phyloP scores from a whole-genome alignment of 2,888 invertebrate species.

The Amphipoea lucens region DNA sequence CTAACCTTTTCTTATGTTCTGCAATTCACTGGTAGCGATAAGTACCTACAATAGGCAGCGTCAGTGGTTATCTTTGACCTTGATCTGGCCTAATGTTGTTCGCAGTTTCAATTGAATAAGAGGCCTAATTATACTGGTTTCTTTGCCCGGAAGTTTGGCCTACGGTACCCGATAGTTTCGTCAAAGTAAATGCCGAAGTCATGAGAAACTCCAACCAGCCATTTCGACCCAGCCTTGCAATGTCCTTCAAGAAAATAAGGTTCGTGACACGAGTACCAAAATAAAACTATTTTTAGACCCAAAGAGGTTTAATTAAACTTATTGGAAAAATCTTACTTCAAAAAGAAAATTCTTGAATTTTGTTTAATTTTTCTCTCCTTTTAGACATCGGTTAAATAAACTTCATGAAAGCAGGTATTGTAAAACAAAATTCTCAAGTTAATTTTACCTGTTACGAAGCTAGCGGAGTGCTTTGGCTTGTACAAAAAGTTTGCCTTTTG shows the following conservation, averaged over 20 bases:
- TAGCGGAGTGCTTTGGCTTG: slow-evolving; percentile 53
- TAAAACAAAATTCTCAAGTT: slow-evolving; percentile 42
- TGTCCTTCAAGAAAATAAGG: neutral
- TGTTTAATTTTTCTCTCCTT: neutral
- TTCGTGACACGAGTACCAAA: slow-evolving; percentile 2
- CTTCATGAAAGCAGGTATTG: slow-evolving; percentile 42
- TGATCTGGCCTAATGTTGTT: neutral
- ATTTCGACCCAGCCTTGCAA: neutral
- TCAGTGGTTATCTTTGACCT: neutral
- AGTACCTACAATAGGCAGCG: too few species aligned
- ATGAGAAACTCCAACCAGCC: neutral
- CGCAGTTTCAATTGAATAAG: neutral
- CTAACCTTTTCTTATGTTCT: neutral
- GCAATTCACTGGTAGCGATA: neutral
- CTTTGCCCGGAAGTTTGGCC: too few species aligned
- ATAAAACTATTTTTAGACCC: slow-evolving; percentile 6
- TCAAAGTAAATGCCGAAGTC: neutral
- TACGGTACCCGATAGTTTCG: neutral
- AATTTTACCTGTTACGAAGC: slow-evolving; percentile 52
- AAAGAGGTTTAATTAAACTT: slow-evolving; percentile 5
- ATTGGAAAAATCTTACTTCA: slow-evolving; percentile 3
- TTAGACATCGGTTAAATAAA: slow-evolving; percentile 19
- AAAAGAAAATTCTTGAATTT: slow-evolving; percentile 15
- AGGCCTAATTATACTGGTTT: neutral
- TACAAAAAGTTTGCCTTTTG: slow-evolving; percentile 50